phyloP scores from a whole-genome alignment of 2,113 vertebrate species.

The Cebus imitator region DNA sequence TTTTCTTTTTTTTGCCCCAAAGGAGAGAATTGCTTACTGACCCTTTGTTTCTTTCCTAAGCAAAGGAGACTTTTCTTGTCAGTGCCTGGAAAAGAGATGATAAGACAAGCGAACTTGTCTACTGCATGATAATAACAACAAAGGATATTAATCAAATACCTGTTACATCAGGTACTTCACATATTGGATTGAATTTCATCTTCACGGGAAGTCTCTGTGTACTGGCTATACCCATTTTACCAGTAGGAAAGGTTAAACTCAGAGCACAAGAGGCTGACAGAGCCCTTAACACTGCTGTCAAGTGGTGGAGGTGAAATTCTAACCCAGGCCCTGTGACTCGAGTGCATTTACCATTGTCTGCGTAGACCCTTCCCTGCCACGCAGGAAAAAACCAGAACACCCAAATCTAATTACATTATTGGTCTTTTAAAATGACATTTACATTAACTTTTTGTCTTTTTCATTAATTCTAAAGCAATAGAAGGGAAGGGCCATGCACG shows the following conservation, averaged over 20 bases:
- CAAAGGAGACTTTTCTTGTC: neutral
- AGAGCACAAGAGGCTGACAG: neutral
- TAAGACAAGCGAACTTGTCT: neutral
- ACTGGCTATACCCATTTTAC: neutral
- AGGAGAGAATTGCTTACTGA: neutral
- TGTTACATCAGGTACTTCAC: neutral
- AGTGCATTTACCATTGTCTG: neutral
- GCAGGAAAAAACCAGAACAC: neutral
- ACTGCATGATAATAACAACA: neutral
- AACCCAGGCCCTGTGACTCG: neutral
- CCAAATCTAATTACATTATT: neutral
- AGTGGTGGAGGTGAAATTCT: neutral
- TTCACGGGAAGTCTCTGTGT: neutral
- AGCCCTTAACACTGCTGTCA: accelerated
- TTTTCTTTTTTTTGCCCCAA: neutral
- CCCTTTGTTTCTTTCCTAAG: neutral
- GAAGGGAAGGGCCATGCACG: neutral
- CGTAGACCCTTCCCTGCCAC: neutral
- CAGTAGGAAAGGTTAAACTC: neutral
- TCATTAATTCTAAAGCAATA: neutral
- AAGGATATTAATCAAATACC: too few species aligned
- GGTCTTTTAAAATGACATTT: neutral
- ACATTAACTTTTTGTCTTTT: neutral
- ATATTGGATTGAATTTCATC: neutral
- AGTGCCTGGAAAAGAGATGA: neutral